Base-by-base conservation (phyloP, 2,797 vertebrate species). In the Sphenopsis melanotis region DNA sequence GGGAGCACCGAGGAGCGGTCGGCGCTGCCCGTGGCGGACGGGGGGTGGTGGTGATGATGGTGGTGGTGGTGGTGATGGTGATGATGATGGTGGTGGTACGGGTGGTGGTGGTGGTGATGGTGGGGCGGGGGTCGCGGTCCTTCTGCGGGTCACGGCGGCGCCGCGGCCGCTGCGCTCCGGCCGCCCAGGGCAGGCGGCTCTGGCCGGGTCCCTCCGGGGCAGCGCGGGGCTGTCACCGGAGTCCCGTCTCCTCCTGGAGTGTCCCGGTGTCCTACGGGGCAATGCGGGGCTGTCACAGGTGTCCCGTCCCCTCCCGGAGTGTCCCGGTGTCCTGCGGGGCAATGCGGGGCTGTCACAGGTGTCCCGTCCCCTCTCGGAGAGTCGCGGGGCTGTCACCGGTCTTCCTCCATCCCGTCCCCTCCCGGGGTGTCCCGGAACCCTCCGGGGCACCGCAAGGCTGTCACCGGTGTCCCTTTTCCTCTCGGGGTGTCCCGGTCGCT, bases 391-490 rank as follows among this genome's bases (percentile, higher is more conserved):
- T 76, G 36, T 22, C 36, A 34, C 72, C 1, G 11, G 18, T 61
- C 8, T 50, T 24, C 18, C 8, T 22, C 20, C 53, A 55, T 36
- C 55, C 55, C 55, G 21, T 55, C 53, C 6, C 32, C 6, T n/a
- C 32, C 53, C 21, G 32, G 21, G 1, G 10, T 36, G 34, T 63
- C 29, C 20, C 22, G 42, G 12, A 6, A 1, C 66, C 36, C 36
- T 39, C 47, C 21, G 20, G 34, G 3, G 2, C 2, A 32, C 9
- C 15, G 2, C n/a, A 4, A 15, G 1, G 39, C 50, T 55, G 50
- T 44, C 41, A 16, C 66, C 13, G 47, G 30, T 14, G 32, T 32
- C 50, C 50, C 29, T 30, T 32, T 29, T 20, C 18, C 50, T 32
- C 50, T 20, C 29, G 50, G 29, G 11, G 19, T n/a, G 52, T 56